Base-by-base conservation (phyloP, 1,140 invertebrate genomes). In the Lerema accius region DNA sequence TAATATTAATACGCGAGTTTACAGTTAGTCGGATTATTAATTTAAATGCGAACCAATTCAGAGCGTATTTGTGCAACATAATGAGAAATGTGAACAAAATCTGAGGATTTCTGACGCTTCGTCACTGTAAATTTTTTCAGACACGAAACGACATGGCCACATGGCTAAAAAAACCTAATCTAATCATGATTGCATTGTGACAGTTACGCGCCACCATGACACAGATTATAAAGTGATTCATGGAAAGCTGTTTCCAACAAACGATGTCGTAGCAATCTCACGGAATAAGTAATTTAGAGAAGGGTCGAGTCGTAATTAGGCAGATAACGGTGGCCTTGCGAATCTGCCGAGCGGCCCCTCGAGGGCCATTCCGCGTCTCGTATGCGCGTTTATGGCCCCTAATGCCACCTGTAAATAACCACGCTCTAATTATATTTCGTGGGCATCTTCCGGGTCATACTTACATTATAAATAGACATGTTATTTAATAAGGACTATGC, bases 341-440 rank as follows among this genome's bases (percentile, higher is more conserved):
- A 32, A 32, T 11, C 35, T 37, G 35, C n/a, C 35, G 35, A 37
- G 35, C 35, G 0, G 10, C 15, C 45, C 58, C 58, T 6, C n/a
- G 32, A 40, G 45, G 17, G 45, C 6, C 32, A 17, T 48, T 17
- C 28, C 13, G 32, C 6, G 5, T 46, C 58, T 61, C 43, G 45
- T 61, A 49, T 49, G 45, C 46, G 17, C 46, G 14, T 49, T 61
- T 35, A 61, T 49, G 58, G 43, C 28, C 35, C 37, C 58, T 49
- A 61, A 48, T 49, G 45, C 32, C 19, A 42, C 37, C 46, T 45
- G 45, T 56, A 56, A 56, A 49, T 49, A 45, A 49, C 45, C 58
- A 37, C 45, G 23, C 19, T 28, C 32, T 62, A 62, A 62, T 62
- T 51, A 62, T 62, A 62, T 62, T 62, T 42, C 39, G 60, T 26